Evolutionary conservation across 2,113 vertebrate genomes (phyloP), one percentile per base, ranked within the genome.

Genomic region (Rhineura floridana): DNA sequence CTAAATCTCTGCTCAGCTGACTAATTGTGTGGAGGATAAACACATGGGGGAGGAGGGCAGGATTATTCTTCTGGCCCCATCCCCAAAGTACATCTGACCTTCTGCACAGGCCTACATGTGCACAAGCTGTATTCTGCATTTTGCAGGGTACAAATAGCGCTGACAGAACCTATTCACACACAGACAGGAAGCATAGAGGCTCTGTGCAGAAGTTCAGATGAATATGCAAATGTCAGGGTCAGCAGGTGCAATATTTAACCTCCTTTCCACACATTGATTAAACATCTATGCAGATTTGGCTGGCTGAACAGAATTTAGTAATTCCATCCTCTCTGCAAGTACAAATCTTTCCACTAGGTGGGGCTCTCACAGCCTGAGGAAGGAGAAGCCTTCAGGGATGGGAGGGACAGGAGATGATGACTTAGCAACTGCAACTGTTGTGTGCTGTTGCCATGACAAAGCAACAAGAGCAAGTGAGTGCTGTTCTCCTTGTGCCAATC

Each of bases 361-460:
- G 87, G 44, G n/a, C 44, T 48, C 42, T 63, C 44, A 42, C 17
- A 67, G 72, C 55, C 44, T 67, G 44, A 67, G 73, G 44, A 77
- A 42, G 13, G 48, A 75, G 17, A 75, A 76, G n/a, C 69, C 70
- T 76, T 77, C 8, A 46, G 46, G 62, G 62, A 55, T 21, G 59
- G 70, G 78, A 81, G 65, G 15, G 30, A 36, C 50, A 30, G 23
- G 46, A 23, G 48, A 33, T 6, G 33, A 88, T 50, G 80, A 39
- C 55, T 65, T 83, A 88, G 72, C 79, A 73, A 75, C 84, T 3
- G 69, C 67, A 25, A n/a, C 44, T 86, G 84, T 86, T 89, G 42
- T 82, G 55, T 36, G 23, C 67, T 23, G 78, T 81, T 65, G 67
- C 83, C 78, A 89, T 25, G 77, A 46, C 67, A 39, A 78, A 86